A percentile compares a stretch with the other conserved stretches of the same genome.
Evolutionary conservation across 2,888 invertebrate species (phyloP).

Genomic region (Eledona agricola): DNA sequence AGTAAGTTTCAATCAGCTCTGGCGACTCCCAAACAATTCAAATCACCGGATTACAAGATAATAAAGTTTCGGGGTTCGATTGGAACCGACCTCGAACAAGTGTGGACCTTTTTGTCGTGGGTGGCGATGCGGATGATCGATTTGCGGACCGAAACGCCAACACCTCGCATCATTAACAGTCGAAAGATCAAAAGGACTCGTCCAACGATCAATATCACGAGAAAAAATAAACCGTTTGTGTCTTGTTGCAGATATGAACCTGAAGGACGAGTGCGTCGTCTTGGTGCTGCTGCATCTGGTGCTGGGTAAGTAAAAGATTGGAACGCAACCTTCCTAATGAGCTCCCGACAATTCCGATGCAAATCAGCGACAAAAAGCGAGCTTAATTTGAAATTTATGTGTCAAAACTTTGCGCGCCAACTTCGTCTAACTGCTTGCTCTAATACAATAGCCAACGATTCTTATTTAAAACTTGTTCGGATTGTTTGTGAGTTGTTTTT

Average conservation of each 20-base stretch:
- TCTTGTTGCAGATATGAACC: slow-evolving; percentile 43
- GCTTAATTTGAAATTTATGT: slow-evolving; percentile 34
- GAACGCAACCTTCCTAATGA: slow-evolving; percentile 20
- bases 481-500: slow-evolving; percentile 32
- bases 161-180: slow-evolving; percentile 30
- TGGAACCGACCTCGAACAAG: no score
- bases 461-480: slow-evolving; percentile 31
- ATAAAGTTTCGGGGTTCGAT: slow-evolving; percentile 10
- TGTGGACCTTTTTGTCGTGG: slow-evolving; percentile 15
- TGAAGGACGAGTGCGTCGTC: slow-evolving; percentile 38
- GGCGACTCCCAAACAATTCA: slow-evolving; percentile 5
- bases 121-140: slow-evolving; percentile 23
- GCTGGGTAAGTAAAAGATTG: slow-evolving; percentile 38
- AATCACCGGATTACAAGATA: slow-evolving; percentile 4
- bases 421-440: slow-evolving; percentile 27
- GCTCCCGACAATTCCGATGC: slow-evolving; percentile 34
- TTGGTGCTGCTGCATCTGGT: slow-evolving; percentile 36
- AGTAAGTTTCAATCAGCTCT: slow-evolving; percentile 3
- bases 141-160: slow-evolving; percentile 15
- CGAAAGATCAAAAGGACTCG: slow-evolving; percentile 30
- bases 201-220: slow-evolving; percentile 26
- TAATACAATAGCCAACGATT: slow-evolving; percentile 33
- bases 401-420: slow-evolving; percentile 27
- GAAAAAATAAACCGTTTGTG: slow-evolving; percentile 28
- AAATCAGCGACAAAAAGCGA: slow-evolving; percentile 33